These are phyloP conservation scores for Lithophane socia DNA, from an alignment of 2,888 invertebrate genomes.

Conservation along the genomic window DNA sequence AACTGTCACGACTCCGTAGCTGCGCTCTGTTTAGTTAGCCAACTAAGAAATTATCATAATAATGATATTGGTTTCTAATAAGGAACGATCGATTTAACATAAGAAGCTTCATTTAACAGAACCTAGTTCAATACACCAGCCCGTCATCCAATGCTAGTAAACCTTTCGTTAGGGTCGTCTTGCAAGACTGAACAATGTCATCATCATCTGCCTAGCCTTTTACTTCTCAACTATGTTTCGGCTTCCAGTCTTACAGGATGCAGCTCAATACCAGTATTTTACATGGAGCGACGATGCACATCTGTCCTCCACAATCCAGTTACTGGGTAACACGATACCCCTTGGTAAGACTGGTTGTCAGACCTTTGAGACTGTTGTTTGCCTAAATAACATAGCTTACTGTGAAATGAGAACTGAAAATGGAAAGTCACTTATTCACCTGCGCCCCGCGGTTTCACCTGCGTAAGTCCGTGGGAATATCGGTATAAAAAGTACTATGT, in stretches of 20 bases:
- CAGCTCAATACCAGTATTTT: not conserved
- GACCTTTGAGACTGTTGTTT: not conserved
- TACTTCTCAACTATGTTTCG: not conserved
- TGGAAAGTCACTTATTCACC: not conserved
- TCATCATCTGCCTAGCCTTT: not conserved
- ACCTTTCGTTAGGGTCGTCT: not conserved
- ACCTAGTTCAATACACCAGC: not conserved
- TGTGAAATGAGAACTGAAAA: not conserved
- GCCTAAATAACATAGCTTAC: not conserved
- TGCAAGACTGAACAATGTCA: not conserved
- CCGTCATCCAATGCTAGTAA: not conserved
- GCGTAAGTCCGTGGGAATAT: too few species aligned
- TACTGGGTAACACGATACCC: not conserved
- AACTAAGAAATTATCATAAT: not conserved
- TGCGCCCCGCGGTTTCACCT: too few species aligned
- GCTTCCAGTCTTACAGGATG: not conserved
- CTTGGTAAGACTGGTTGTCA: not conserved
- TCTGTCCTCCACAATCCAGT: not conserved
- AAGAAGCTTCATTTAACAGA: too few species aligned
- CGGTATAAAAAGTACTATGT: too few species aligned
- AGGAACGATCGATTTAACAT: not conserved
- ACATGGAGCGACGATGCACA: not conserved
- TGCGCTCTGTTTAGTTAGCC: not conserved
- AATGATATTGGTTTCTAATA: not conserved
- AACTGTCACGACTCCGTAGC: slow-evolving; percentile 1